These are phyloP conservation scores for Euzetes globulus DNA, from an alignment of 2,888 invertebrate genomes.

Conservation along the genomic window DNA sequence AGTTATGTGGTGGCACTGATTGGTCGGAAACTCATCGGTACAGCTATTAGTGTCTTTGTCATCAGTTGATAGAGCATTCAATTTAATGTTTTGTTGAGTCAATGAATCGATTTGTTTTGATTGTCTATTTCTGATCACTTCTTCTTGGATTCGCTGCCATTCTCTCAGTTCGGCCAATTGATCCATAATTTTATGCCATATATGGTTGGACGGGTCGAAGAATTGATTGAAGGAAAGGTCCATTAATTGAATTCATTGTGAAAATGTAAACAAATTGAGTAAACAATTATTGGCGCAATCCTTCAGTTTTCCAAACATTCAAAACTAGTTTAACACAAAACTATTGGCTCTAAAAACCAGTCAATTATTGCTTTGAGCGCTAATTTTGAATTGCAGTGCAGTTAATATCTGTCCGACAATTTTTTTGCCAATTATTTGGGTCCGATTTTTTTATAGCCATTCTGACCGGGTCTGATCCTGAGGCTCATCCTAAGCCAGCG, in stretches of 20 bases:
- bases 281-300: background rate
- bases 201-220: background rate
- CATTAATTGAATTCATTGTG: background rate
- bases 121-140: background rate
- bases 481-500: too few species aligned
- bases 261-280: background rate
- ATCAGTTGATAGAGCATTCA: background rate
- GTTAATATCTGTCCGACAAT: too few species aligned
- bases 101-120: background rate
- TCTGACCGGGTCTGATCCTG: too few species aligned
- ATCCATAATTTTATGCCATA: background rate
- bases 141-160: background rate
- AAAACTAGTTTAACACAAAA: background rate
- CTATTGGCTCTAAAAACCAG: background rate
- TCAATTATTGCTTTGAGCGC: background rate
- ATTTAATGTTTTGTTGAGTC: background rate
- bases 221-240: background rate
- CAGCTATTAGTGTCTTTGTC: background rate
- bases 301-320: background rate
- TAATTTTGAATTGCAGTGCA: background rate
- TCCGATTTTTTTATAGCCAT: too few species aligned
- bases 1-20: background rate
- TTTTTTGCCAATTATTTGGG: too few species aligned
- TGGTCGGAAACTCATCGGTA: background rate
- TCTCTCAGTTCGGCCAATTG: background rate